These are phyloP conservation scores for Anarhynchus alexandrinus DNA, from an alignment of 2,113 vertebrate species.

Conservation along the genomic window DNA sequence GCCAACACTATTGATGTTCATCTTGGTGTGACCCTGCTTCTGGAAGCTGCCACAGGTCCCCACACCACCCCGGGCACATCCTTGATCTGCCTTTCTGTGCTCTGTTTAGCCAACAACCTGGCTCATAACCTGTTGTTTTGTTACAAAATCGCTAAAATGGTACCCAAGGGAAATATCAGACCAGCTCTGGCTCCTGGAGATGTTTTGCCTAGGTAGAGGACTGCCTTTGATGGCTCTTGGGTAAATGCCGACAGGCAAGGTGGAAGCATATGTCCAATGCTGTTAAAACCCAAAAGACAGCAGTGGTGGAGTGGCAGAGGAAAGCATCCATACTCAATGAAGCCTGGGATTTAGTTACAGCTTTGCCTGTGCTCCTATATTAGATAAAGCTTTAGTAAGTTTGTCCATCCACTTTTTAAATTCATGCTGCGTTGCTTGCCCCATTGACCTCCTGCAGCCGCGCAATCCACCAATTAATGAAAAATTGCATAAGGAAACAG, in stretches of 20 bases:
- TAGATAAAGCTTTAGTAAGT: not conserved
- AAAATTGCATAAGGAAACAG: not conserved
- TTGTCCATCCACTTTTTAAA: not conserved
- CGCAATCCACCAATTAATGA: rapidly evolving
- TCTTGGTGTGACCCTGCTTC: not conserved
- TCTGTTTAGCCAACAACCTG: not conserved
- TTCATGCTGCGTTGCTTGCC: not conserved
- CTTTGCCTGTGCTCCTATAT: not conserved
- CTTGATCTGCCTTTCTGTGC: not conserved
- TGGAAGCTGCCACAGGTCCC: not conserved
- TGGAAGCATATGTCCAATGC: not conserved
- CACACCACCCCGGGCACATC: rapidly evolving
- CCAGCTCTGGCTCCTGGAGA: not conserved
- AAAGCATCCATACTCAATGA: not conserved
- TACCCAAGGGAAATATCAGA: not conserved
- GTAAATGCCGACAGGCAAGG: not conserved
- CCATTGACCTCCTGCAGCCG: not conserved
- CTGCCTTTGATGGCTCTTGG: not conserved
- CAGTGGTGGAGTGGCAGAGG: not conserved
- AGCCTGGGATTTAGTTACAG: not conserved
- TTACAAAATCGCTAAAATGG: not conserved
- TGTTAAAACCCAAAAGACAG: not conserved
- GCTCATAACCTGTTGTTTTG: not conserved
- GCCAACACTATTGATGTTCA: rapidly evolving
- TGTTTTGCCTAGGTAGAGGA: not conserved